A percentile compares a stretch with the other conserved stretches of the same genome.
Conservation (phyloP, 2,888 invertebrate species). For the Hybos culiciformis region DNA sequence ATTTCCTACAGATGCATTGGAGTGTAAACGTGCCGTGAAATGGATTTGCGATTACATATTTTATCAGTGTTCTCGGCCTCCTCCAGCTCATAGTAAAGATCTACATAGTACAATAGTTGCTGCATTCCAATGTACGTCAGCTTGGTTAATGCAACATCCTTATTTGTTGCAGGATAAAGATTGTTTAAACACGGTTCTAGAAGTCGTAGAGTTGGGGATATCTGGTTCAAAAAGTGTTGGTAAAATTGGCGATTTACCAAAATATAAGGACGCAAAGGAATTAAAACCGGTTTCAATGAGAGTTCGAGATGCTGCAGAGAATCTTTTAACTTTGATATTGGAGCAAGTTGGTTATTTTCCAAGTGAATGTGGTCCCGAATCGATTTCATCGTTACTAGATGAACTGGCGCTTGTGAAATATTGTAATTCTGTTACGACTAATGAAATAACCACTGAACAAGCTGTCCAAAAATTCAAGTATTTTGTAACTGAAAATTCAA, state of each 20-base stretch:
- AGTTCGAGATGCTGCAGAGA: constrained; percentile 95
- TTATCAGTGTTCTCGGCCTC: constrained; percentile 87
- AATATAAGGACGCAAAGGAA: constrained; percentile 92
- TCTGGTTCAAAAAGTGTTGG: constrained; percentile 84
- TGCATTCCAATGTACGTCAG: constrained; percentile 78
- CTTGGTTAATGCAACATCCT: constrained; percentile 88
- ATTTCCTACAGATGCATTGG: constrained; percentile 59
- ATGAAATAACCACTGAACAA: constrained; percentile 33
- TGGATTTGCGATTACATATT: constrained; percentile 98
- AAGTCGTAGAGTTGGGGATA: constrained; percentile 94
- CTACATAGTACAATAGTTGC: constrained; percentile 89
- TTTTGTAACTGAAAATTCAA: constrained; percentile 81
- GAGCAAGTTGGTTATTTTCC: constrained; percentile 83
- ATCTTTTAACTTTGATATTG: constrained; percentile 74
- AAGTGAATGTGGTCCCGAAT: constrained; percentile 70
- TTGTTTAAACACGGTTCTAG: constrained; percentile 82
- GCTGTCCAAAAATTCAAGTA: constrained; percentile 65
- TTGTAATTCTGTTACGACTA: constrained; percentile 46
- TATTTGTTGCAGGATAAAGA: constrained; percentile 80
- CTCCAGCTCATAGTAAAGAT: constrained; percentile 85
- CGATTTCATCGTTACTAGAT: constrained; percentile 74
- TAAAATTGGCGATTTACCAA: constrained; percentile 77
- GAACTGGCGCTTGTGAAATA: constrained; percentile 70
- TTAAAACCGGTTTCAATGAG: constrained; percentile 94
- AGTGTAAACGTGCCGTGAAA: constrained; percentile 85